phyloP scores from a whole-genome alignment of 2,888 invertebrate genomes.

The Brachyopa scutellaris region DNA sequence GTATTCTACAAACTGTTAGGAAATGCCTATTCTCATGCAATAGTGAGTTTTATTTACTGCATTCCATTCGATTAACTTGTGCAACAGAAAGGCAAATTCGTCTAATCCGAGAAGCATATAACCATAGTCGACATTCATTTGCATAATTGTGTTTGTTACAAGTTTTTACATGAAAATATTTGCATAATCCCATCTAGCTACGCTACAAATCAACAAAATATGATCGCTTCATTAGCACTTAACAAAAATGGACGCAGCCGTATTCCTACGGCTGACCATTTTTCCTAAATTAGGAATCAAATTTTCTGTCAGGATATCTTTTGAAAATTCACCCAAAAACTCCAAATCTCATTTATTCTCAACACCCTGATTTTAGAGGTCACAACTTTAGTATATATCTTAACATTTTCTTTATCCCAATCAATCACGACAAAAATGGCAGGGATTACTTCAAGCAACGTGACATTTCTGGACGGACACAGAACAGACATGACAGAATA shows the following conservation, averaged over 20 bases:
- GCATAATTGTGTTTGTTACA: too few relatives aligned
- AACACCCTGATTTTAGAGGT: not conserved
- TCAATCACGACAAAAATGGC: slow-evolving; percentile 55
- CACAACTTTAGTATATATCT: not conserved
- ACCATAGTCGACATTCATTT: too few relatives aligned
- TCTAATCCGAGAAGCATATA: too few relatives aligned
- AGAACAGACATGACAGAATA: slow-evolving; percentile 2
- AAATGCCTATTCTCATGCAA: too few relatives aligned
- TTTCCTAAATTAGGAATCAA: not conserved
- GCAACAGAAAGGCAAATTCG: too few relatives aligned
- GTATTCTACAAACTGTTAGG: too few relatives aligned
- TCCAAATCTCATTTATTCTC: not conserved
- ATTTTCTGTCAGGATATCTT: slow-evolving; percentile 11
- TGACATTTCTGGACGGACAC: slow-evolving; percentile 59
- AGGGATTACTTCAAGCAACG: slow-evolving; percentile 66
- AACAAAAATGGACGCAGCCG: slow-evolving; percentile 20
- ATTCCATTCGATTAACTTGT: too few relatives aligned
- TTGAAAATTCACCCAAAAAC: not conserved
- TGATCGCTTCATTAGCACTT: not conserved
- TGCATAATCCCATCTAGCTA: not conserved
- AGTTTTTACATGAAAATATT: not conserved
- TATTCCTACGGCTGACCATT: not conserved
- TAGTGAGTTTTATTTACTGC: too few relatives aligned
- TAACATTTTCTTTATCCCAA: not conserved
- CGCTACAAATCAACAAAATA: not conserved